phyloP scores from a whole-genome alignment of 2,797 vertebrate species.

The Nyctalus aviator region DNA sequence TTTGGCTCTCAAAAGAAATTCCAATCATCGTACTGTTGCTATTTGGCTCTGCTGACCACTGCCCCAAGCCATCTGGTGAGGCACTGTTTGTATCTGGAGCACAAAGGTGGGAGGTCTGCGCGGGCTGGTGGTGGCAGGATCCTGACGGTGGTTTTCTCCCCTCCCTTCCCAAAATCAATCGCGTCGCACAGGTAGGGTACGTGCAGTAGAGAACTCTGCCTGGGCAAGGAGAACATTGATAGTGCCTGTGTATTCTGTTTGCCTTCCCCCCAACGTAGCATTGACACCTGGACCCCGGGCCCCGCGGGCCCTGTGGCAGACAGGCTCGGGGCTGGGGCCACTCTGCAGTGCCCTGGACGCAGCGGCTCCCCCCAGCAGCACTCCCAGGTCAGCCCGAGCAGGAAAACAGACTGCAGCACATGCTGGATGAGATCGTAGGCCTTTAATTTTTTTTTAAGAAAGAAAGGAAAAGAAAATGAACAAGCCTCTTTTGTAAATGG shows the following conservation, averaged over 20 bases:
- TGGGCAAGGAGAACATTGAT: not conserved
- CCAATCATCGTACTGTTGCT: too few species aligned
- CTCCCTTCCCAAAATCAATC: not conserved
- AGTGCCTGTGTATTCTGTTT: conserved; percentile 19
- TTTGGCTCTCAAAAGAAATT: too few species aligned
- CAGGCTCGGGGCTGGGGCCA: not conserved
- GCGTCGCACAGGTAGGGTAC: fast-evolving
- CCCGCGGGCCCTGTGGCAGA: not conserved
- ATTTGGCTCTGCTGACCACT: too few species aligned
- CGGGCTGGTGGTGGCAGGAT: not conserved
- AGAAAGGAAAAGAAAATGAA: conserved; percentile 84
- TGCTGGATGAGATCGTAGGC: conserved; percentile 76
- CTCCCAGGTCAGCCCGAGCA: conserved; percentile 39
- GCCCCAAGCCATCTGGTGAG: not conserved
- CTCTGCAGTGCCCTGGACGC: fast-evolving
- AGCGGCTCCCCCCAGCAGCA: not conserved
- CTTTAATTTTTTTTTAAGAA: conserved; percentile 70
- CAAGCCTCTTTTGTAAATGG: conserved; percentile 89
- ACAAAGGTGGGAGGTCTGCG: not conserved
- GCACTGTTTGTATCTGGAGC: not conserved
- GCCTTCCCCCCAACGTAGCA: not conserved
- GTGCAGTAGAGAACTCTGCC: not conserved
- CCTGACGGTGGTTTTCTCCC: not conserved
- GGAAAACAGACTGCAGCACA: conserved; percentile 8
- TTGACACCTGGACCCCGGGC: not conserved